Evolutionary conservation across 1,140 invertebrate species (phyloP).

Genomic region (Zaprionus vittiger): DNA sequence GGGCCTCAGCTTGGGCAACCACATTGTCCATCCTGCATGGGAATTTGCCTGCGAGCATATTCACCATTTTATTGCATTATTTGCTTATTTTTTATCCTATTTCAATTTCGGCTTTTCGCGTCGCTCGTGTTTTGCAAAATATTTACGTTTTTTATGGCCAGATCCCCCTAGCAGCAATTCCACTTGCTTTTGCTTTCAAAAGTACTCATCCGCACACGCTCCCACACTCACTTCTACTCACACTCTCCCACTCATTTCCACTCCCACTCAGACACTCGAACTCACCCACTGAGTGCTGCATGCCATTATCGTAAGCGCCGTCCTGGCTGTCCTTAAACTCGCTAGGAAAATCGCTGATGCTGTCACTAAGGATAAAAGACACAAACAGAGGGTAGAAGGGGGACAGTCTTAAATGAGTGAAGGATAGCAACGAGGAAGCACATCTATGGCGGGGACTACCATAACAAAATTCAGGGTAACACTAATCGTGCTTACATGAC

Average conservation of each 20-base stretch:
- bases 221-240: neutral
- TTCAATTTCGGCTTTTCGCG: slow-evolving; percentile 57
- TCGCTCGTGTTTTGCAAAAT: slow-evolving; percentile 60
- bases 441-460: neutral
- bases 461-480: neutral
- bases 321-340: slow-evolving; percentile 85
- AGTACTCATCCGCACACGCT: slow-evolving; percentile 5
- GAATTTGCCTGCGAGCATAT: slow-evolving; percentile 34
- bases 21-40: slow-evolving; percentile 30
- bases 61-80: slow-evolving; percentile 76
- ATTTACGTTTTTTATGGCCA: slow-evolving; percentile 65
- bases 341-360: slow-evolving; percentile 86
- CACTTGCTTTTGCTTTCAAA: neutral
- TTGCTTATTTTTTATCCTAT: slow-evolving; percentile 66
- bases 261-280: slow-evolving; percentile 18
- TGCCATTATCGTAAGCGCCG: slow-evolving; percentile 84
- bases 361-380: slow-evolving; percentile 77
- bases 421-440: slow-evolving; percentile 5
- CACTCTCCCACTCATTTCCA: slow-evolving; percentile 3
- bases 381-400: slow-evolving; percentile 5
- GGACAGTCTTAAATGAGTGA: slow-evolving; percentile 24
- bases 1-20: slow-evolving; percentile 22
- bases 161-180: slow-evolving; percentile 16
- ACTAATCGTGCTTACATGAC: neutral
- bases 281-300: slow-evolving; percentile 87